A percentile compares a stretch with the other conserved stretches of the same genome.
phyloP scores from a whole-genome alignment of 2,888 invertebrate species.

The Synergus gifuensis region DNA sequence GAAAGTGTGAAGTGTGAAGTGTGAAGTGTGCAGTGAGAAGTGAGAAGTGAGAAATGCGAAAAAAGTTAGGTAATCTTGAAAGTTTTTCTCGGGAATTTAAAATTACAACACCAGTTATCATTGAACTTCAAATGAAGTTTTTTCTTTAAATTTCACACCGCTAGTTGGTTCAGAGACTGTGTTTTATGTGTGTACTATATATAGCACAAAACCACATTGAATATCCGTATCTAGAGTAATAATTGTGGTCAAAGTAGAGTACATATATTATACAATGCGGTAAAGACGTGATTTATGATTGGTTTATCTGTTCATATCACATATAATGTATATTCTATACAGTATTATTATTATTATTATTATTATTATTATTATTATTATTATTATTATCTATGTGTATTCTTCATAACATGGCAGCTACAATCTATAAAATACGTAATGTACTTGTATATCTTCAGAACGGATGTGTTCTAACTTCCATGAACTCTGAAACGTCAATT shows the following conservation, averaged over 20 bases:
- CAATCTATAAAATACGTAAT: neutral
- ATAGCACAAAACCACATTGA: neutral
- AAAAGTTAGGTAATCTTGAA: neutral
- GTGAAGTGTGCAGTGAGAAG: no score
- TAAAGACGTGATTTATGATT: constrained; percentile 31
- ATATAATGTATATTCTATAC: neutral
- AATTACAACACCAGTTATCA: neutral
- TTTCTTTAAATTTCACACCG: neutral
- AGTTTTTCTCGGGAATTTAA: neutral
- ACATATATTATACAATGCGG: constrained; percentile 17
- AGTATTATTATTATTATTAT: neutral
- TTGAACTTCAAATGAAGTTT: neutral
- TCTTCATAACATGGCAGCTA: neutral
- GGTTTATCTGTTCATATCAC: constrained; percentile 37
- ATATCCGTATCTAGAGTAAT: constrained; percentile 27
- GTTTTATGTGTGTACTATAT: neutral
- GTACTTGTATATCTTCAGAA: neutral
- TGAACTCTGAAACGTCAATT: neutral
- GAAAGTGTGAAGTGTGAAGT: no score
- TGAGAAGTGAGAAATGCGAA: no score
- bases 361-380: no score
- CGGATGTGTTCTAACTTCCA: neutral
- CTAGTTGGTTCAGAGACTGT: neutral
- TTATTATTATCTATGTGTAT: neutral
- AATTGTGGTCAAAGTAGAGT: constrained; percentile 37